A percentile compares a stretch with the other conserved stretches of the same genome.
Conservation (phyloP, 1,140 invertebrate species). For the Saxidomus purpurata region DNA sequence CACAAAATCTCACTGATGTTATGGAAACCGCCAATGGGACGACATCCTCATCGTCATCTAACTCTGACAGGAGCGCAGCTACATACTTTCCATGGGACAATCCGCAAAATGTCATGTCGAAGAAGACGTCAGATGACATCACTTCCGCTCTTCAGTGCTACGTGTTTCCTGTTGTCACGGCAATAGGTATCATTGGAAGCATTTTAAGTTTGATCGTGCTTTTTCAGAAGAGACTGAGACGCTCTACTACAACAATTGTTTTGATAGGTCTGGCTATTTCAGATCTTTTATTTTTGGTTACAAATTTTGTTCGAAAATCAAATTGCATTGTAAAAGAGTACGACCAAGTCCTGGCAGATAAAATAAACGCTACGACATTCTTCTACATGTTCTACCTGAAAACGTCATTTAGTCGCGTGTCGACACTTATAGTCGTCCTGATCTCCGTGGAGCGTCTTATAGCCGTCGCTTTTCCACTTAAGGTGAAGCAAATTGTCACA, state of each 20-base stretch:
- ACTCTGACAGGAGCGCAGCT: not conserved
- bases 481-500: constrained; percentile 63
- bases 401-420: constrained; percentile 68
- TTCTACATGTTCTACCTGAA: constrained; percentile 68
- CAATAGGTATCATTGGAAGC: constrained; percentile 62
- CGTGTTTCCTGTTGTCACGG: constrained; percentile 66
- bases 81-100: constrained; percentile 63
- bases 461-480: constrained; percentile 72
- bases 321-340: constrained; percentile 61
- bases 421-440: constrained; percentile 65
- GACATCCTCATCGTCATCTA: not conserved
- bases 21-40: not conserved
- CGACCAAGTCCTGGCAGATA: constrained; percentile 39
- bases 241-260: constrained; percentile 64
- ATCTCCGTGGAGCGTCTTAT: constrained; percentile 71
- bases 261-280: constrained; percentile 66
- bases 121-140: constrained; percentile 48
- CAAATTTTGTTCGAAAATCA: constrained; percentile 69
- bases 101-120: constrained; percentile 58
- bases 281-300: constrained; percentile 65
- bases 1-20: too few relatives aligned
- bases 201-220: constrained; percentile 67
- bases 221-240: constrained; percentile 47
- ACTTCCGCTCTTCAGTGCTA: constrained; percentile 54
- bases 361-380: constrained; percentile 64